A percentile compares a stretch with the other conserved stretches of the same genome.
Conservation (phyloP, 2,888 invertebrate species). For the Ctena decussata region DNA sequence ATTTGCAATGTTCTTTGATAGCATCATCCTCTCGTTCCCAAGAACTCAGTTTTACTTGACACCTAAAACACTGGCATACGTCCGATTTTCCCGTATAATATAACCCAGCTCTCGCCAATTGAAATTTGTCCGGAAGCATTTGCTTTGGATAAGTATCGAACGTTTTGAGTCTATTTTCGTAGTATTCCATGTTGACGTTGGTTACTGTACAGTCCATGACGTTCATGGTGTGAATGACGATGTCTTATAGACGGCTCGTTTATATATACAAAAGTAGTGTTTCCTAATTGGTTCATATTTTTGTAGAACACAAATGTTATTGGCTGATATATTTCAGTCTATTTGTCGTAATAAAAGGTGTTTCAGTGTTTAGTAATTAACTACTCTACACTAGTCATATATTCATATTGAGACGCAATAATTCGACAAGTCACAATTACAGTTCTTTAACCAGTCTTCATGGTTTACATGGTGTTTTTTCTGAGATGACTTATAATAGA, state of each 20-base stretch:
- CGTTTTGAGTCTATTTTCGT: conserved; percentile 1
- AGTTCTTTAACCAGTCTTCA: neutral
- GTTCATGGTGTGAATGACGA: neutral
- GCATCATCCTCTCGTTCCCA: conserved; percentile 20
- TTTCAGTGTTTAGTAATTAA: too few species aligned
- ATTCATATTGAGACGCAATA: neutral
- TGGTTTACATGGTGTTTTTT: too few species aligned
- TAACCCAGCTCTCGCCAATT: conserved; percentile 9
- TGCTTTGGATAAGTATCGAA: conserved; percentile 27
- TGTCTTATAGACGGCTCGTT: neutral
- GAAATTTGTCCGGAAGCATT: conserved; percentile 22
- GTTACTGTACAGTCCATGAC: conserved; percentile 8
- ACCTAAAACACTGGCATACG: conserved; percentile 2
- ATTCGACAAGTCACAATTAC: neutral
- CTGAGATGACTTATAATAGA: too few species aligned
- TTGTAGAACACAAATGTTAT: too few species aligned
- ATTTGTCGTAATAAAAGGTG: too few species aligned
- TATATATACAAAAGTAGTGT: neutral
- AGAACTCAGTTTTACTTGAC: conserved; percentile 16
- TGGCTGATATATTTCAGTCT: too few species aligned
- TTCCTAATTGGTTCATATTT: neutral
- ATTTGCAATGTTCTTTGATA: conserved; percentile 9
- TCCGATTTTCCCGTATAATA: conserved; percentile 7
- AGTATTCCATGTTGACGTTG: conserved; percentile 10
- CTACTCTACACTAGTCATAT: neutral